Conservation (phyloP, 2,888 invertebrate genomes). For the Hemistola chrysoprasaria region DNA sequence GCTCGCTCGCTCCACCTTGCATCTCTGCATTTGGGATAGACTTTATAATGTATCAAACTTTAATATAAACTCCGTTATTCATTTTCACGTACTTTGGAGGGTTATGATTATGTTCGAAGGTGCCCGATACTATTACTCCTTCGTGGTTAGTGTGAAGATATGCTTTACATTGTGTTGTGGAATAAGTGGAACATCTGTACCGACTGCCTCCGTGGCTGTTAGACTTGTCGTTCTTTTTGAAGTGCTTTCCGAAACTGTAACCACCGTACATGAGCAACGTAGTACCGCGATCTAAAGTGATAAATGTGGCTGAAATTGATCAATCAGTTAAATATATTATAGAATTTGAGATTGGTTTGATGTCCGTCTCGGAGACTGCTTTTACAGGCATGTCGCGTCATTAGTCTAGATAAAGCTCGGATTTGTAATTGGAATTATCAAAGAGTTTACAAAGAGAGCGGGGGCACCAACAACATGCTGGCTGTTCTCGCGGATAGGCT, state of each 20-base stretch:
- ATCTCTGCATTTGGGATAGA: too few species aligned
- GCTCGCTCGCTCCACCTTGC: too few species aligned
- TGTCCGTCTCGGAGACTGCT: too few species aligned
- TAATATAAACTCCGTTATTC: slow-evolving; percentile 2
- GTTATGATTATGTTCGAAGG: slow-evolving; percentile 8
- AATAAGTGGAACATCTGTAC: slow-evolving; percentile 8
- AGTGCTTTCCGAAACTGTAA: slow-evolving; percentile 18
- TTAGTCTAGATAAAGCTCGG: too few species aligned
- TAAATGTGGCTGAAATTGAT: slow-evolving; percentile 3
- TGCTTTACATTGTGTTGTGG: slow-evolving; percentile 5
- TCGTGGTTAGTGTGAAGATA: neutral
- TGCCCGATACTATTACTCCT: neutral
- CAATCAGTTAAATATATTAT: too few species aligned
- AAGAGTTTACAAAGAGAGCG: too few species aligned
- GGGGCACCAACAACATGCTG: too few species aligned
- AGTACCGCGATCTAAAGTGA: slow-evolving; percentile 11
- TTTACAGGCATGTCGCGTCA: too few species aligned
- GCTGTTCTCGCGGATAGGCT: too few species aligned
- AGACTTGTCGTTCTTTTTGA: slow-evolving; percentile 1
- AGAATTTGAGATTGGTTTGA: too few species aligned
- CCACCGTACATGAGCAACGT: slow-evolving; percentile 14
- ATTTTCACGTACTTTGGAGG: slow-evolving; percentile 4
- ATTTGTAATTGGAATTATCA: too few species aligned
- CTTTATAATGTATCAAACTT: too few species aligned
- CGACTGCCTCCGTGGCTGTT: slow-evolving; percentile 6